Percentiles rank a stretch among this genome's conserved stretches.
phyloP scores from a whole-genome alignment of 2,113 vertebrate genomes.

The Phaethon lepturus region DNA sequence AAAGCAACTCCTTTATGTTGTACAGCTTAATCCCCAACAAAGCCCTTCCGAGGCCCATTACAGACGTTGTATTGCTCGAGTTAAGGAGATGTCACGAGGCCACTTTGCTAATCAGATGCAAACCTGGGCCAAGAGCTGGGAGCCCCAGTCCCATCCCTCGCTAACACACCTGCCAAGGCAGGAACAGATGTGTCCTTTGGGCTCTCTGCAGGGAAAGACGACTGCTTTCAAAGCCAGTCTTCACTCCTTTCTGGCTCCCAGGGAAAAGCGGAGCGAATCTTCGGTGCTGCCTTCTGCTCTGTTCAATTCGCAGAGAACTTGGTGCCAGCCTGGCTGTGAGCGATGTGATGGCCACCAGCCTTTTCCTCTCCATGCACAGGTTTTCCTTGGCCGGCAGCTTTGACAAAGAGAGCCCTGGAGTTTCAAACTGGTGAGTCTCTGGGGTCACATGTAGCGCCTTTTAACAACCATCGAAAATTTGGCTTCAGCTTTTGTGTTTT shows the following conservation, averaged over 20 bases:
- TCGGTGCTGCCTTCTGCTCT: not conserved
- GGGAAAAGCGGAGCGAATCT: not conserved
- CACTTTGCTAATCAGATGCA: not conserved
- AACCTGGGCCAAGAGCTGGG: not conserved
- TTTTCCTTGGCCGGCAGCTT: not conserved
- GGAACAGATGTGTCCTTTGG: not conserved
- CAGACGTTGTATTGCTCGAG: not conserved
- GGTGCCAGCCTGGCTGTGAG: not conserved
- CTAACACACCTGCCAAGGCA: not conserved
- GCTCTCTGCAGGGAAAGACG: not conserved
- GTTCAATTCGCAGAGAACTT: not conserved
- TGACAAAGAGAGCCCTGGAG: not conserved
- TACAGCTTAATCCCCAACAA: not conserved
- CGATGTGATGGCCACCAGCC: accelerated
- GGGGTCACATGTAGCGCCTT: not conserved
- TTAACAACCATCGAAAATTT: not conserved
- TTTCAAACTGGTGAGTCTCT: not conserved
- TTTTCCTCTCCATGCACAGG: accelerated
- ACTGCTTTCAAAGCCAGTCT: not conserved
- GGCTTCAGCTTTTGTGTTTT: not conserved
- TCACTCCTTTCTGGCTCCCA: not conserved
- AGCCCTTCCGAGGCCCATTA: not conserved
- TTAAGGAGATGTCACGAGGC: not conserved
- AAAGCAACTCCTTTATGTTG: not conserved
- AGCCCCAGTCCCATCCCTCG: not conserved